Evolutionary conservation across 2,113 vertebrate genomes (phyloP).

Genomic region (Gallinago jamesoni): DNA sequence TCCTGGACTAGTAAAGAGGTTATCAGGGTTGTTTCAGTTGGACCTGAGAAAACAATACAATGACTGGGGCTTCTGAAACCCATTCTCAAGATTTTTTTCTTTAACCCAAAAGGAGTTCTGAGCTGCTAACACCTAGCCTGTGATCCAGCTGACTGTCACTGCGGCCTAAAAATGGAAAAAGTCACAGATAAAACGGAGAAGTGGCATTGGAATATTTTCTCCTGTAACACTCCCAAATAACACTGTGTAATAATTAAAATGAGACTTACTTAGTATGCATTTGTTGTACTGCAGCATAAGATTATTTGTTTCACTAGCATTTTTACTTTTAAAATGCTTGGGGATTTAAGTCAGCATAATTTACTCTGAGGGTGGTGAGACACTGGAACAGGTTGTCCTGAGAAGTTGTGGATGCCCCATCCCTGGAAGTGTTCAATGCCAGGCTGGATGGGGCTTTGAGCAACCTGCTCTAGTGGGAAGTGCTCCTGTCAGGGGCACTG

Average conservation of each 20-base stretch:
- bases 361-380: background rate
- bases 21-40: background rate
- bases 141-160: background rate
- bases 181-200: background rate
- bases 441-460: background rate
- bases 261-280: background rate
- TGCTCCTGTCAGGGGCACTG: background rate
- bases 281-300: background rate
- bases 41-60: background rate
- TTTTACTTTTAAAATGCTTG: background rate
- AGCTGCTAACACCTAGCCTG: rapidly evolving
- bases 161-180: background rate
- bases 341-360: background rate
- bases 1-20: background rate
- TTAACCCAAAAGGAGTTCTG: background rate
- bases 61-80: background rate
- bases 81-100: background rate
- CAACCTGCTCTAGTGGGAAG: background rate
- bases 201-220: background rate
- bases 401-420: background rate
- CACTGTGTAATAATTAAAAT: background rate
- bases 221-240: background rate
- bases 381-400: background rate
- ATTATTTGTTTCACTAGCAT: background rate
- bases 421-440: background rate